Percentiles rank a stretch among this genome's conserved stretches.
Evolutionary conservation across 2,888 invertebrate species (phyloP).

Genomic region (Tetropium fuscum): DNA sequence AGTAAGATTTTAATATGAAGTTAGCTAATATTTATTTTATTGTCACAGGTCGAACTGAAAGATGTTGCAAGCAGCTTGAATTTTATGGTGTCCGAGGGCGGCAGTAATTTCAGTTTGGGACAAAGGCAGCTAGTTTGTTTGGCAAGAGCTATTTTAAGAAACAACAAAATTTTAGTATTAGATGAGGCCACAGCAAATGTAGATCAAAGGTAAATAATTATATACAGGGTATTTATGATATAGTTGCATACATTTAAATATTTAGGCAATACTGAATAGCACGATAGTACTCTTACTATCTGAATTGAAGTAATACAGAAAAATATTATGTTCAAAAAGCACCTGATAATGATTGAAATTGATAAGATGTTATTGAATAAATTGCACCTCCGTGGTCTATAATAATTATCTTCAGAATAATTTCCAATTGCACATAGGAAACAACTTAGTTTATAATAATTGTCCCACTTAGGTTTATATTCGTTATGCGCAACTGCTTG

Average conservation of each 20-base stretch:
- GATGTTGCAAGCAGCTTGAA: constrained; percentile 74
- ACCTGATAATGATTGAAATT: no score
- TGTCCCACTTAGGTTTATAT: no score
- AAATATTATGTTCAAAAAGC: no score
- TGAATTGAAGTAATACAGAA: no score
- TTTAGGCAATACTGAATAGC: neutral
- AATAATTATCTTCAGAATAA: no score
- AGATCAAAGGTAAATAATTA: constrained; percentile 76
- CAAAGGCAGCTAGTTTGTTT: constrained; percentile 89
- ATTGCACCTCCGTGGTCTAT: no score
- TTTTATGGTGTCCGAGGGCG: constrained; percentile 78
- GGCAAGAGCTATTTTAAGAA: constrained; percentile 84
- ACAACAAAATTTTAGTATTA: constrained; percentile 83
- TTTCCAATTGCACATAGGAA: no score
- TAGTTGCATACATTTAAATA: neutral
- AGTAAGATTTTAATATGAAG: no score
- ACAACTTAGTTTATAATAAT: no score
- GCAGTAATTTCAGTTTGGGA: constrained; percentile 87
- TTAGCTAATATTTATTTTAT: no score
- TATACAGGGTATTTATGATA: neutral
- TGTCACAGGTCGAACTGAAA: constrained; percentile 79
- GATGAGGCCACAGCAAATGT: constrained; percentile 95
- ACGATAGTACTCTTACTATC: neutral
- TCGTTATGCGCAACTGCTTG: no score
- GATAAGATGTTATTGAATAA: no score